Conservation (phyloP, 2,888 invertebrate genomes). For the Scrobipalpa atriplicella region DNA sequence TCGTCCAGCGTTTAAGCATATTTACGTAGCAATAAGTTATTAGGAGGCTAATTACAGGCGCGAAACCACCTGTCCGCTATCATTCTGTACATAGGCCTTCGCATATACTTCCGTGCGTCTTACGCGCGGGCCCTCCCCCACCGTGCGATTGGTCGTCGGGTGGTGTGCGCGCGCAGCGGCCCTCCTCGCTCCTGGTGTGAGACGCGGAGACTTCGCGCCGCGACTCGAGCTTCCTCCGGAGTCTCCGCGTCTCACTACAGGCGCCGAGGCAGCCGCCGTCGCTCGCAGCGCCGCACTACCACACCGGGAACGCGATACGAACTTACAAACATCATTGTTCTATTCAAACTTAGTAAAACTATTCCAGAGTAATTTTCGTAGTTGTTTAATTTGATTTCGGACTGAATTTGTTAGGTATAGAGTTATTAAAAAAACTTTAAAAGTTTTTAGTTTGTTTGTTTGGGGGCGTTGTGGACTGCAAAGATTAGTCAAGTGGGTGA, state of each 20-base stretch:
- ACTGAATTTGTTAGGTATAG: background rate
- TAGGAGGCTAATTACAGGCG: constrained; percentile 79
- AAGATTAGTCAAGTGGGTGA: constrained; percentile 57
- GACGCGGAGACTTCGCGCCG: constrained; percentile 68
- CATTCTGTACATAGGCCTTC: constrained; percentile 82
- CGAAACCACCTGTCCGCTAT: constrained; percentile 83
- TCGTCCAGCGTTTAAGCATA: constrained; percentile 72
- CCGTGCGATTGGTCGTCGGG: constrained; percentile 66
- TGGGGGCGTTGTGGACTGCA: background rate
- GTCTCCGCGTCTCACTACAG: too few relatives aligned
- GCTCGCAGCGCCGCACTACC: constrained; percentile 37
- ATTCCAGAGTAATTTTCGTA: constrained; percentile 9
- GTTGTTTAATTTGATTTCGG: background rate
- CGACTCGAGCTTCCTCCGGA: too few relatives aligned
- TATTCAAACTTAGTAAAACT: constrained; percentile 24
- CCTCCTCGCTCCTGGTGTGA: constrained; percentile 73
- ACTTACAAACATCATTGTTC: constrained; percentile 4
- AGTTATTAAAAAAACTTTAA: background rate
- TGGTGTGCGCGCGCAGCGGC: constrained; percentile 76
- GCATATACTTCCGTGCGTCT: constrained; percentile 83
- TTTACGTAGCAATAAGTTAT: constrained; percentile 80
- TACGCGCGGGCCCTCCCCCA: constrained; percentile 78
- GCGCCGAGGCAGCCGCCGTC: constrained; percentile 55
- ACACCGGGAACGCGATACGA: constrained; percentile 36
- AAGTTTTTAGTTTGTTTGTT: constrained; percentile 16